phyloP scores from a whole-genome alignment of 2,797 vertebrate genomes.

The Myripristis murdjan region DNA sequence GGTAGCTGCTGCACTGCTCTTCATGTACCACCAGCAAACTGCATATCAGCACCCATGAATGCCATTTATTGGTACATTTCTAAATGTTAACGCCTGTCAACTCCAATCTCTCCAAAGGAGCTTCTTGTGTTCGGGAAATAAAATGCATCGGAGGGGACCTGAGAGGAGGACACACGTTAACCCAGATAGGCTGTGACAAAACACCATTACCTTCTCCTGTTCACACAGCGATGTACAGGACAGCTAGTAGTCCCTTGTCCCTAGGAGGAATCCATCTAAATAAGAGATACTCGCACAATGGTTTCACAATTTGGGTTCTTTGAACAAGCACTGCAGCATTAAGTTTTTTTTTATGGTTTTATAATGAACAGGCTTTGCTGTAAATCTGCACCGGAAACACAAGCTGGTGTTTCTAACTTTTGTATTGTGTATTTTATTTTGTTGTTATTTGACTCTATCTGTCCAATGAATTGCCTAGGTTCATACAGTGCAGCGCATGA shows the following conservation, averaged over 20 bases:
- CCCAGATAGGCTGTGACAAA: constrained; percentile 82
- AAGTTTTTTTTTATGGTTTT: constrained; percentile 10
- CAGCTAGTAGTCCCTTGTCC: constrained; percentile 75
- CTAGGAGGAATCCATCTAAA: constrained; percentile 82
- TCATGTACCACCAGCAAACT: constrained; percentile 75
- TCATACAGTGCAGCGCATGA: background rate
- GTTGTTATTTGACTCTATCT: background rate
- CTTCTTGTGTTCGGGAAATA: constrained; percentile 74
- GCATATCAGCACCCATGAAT: constrained; percentile 82
- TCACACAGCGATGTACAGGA: constrained; percentile 40
- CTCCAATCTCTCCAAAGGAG: constrained; percentile 86
- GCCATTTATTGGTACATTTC: constrained; percentile 84
- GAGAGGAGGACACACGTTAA: constrained; percentile 67
- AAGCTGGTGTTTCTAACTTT: no score
- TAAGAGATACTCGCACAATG: constrained; percentile 62
- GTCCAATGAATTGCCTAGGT: background rate
- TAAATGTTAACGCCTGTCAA: constrained; percentile 89
- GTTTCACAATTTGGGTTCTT: constrained; percentile 18
- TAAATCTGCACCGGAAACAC: background rate
- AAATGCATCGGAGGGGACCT: constrained; percentile 79
- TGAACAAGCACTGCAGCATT: constrained; percentile 6
- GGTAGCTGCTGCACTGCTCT: constrained; percentile 69
- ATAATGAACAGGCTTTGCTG: background rate
- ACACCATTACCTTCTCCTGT: constrained; percentile 57
- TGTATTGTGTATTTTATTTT: no score